Evolutionary conservation across 2,888 invertebrate species (phyloP).

Genomic region (Orthonychiurus folsomi): DNA sequence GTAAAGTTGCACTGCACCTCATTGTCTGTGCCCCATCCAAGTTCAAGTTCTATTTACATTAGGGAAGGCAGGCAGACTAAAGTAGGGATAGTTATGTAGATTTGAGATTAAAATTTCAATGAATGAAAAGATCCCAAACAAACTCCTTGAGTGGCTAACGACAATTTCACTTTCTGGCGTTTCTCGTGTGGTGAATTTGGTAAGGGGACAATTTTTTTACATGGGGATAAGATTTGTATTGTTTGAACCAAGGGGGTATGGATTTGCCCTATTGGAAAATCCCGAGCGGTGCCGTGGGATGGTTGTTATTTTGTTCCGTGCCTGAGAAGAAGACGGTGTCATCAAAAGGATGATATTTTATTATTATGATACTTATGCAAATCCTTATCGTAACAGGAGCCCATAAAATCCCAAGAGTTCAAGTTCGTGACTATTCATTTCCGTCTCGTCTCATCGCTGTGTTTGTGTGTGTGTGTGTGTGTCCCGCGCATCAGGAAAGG

Average conservation of each 20-base stretch:
- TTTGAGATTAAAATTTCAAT: neutral
- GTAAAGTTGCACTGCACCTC: neutral
- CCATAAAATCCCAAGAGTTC: neutral
- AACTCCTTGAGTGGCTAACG: neutral
- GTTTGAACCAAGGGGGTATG: no score
- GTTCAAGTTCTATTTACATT: neutral
- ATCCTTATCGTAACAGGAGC: neutral
- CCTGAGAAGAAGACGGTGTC: neutral
- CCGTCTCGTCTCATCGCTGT: neutral
- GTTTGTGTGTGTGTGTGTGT: no score
- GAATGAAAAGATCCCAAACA: neutral
- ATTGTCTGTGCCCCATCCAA: neutral
- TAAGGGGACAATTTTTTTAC: no score
- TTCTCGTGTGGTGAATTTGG: no score
- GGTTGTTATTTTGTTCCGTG: no score
- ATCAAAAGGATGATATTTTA: neutral
- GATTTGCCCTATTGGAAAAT: no score
- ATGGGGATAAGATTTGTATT: no score
- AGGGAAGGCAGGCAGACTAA: no score
- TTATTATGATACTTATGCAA: neutral
- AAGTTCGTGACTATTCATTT: constrained; percentile 1
- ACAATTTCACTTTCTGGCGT: no score
- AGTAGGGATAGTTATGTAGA: neutral
- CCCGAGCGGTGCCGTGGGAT: no score
- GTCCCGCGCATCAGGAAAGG: no score